Evolutionary conservation across 2,113 vertebrate genomes (phyloP), one percentile per base, ranked within the genome.

Genomic region (Theropithecus gelada): DNA sequence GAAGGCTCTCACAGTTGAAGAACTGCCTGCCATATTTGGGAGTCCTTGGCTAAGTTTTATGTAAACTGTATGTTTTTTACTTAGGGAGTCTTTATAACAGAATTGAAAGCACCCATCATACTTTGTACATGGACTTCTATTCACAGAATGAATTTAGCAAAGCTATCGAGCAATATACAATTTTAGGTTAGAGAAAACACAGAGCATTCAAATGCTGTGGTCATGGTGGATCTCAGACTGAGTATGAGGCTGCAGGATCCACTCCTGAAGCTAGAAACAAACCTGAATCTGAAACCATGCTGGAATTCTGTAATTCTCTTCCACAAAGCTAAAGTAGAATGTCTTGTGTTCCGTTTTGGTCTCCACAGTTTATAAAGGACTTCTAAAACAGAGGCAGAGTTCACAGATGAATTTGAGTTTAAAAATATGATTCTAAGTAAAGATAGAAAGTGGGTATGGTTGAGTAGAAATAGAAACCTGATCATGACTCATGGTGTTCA

Each of bases 21-120:
- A 93, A 81, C 40, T 98, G 89, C 96, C 68, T 98, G 89, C 96
- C 68, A 76, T 97, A 97, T 98, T 96, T 97, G 97, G 97, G 68
- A 96, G 59, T 93, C 40, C 38, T 97, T 96, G 94, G 94, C 93
- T 96, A 93, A 90, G 57, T 87, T 93, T 96, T 94, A 84, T 95
- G 50, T 97, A 97, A 98, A 97, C 95, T 95, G 45, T 96, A 93
- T 90, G 80, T 55, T 93, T 97, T 96, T 93, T 66, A 75, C 85
- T 94, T 79, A 80, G 81, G 73, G 79, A 88, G 32, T 84, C 68
- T 97, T 96, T 91, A 64, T 68, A 96, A 82, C 75, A 64, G 81
- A 93, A 75, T 92, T 66, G 88, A 68, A 91, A 84, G n/a, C 13
- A 75, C 32, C n/a, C 88, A 40, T 48, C 70, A 79, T 90, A 27